These are phyloP conservation scores for Terebella lapidaria DNA, from an alignment of 2,888 invertebrate species.

Conservation along the genomic window DNA sequence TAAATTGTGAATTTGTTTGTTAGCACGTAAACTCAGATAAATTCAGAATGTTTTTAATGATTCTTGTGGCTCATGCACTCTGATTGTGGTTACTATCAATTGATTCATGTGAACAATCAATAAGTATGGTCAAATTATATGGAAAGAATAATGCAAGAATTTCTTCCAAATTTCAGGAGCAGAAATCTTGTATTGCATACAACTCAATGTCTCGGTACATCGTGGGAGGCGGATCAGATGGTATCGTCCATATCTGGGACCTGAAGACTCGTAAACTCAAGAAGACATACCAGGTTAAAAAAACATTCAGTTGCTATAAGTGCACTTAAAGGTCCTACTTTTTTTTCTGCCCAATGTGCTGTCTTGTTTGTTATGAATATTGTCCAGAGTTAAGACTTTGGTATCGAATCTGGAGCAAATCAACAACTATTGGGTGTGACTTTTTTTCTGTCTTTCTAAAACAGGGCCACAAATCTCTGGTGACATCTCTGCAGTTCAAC, in stretches of 20 bases:
- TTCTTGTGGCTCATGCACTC: too few species aligned
- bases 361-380: too few species aligned
- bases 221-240: constrained; percentile 37
- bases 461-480: constrained; percentile 43
- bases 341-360: too few species aligned
- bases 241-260: constrained; percentile 43
- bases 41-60: too few species aligned
- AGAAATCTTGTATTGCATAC: constrained; percentile 36
- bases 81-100: neutral
- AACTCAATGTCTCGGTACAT: constrained; percentile 40
- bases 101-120: neutral
- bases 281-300: constrained; percentile 42
- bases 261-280: constrained; percentile 37
- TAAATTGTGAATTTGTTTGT: too few species aligned
- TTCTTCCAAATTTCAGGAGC: constrained; percentile 29
- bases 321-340: too few species aligned
- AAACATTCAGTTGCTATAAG: neutral
- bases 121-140: neutral
- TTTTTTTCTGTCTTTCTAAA: neutral
- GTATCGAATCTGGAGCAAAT: too few species aligned
- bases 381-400: too few species aligned
- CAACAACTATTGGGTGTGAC: too few species aligned
- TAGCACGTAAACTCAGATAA: too few species aligned
- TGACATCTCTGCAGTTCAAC: constrained; percentile 46
- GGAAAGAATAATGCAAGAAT: neutral